Conservation (phyloP, 2,888 invertebrate species). For the Sericinus montela region DNA sequence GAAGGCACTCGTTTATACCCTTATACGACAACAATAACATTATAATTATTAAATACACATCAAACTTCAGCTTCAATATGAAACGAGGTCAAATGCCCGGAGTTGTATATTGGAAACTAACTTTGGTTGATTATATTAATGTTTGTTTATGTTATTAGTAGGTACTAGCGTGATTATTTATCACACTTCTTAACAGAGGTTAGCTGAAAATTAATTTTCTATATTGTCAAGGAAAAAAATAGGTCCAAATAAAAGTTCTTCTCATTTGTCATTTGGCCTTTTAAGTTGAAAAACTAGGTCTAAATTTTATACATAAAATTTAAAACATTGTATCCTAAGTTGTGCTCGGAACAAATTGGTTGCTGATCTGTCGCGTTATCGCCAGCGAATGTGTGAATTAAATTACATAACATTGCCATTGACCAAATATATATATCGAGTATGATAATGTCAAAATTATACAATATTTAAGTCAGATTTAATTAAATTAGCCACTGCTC, state of each 20-base stretch:
- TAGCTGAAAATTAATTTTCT: conserved; percentile 18
- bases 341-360: not conserved
- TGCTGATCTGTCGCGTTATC: not conserved
- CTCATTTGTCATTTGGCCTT: not conserved
- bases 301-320: too few species aligned
- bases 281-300: conserved; percentile 1
- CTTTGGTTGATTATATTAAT: conserved; percentile 52
- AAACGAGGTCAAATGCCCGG: conserved; percentile 31
- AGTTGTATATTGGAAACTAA: conserved; percentile 51
- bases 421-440: too few species aligned
- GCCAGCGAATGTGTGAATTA: not conserved
- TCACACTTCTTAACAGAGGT: conserved; percentile 46
- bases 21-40: conserved; percentile 49
- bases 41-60: conserved; percentile 35
- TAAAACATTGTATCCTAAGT: too few species aligned
- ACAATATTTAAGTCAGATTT: conserved; percentile 1
- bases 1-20: conserved; percentile 76
- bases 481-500: conserved; percentile 1
- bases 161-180: conserved; percentile 50
- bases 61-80: conserved; percentile 24
- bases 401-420: not conserved
- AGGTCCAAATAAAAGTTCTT: not conserved
- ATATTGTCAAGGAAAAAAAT: conserved; percentile 5
- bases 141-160: conserved; percentile 38
- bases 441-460: not conserved